phyloP scores from a whole-genome alignment of 2,888 invertebrate species.

The Encarsia formosa region DNA sequence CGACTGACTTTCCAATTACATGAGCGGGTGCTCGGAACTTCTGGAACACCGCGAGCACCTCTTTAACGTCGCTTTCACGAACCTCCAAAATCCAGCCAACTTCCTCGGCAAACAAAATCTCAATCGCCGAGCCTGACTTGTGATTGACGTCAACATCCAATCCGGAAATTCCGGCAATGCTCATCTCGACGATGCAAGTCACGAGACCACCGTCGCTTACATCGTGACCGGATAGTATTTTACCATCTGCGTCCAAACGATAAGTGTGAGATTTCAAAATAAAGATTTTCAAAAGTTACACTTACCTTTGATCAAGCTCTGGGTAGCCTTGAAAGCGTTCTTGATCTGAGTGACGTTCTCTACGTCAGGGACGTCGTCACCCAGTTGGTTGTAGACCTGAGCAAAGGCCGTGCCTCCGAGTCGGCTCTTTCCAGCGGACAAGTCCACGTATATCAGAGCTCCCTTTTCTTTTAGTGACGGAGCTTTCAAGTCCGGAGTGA shows the following conservation, averaged over 20 bases:
- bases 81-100: constrained; percentile 82
- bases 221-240: constrained; percentile 84
- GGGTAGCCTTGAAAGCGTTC: constrained; percentile 78
- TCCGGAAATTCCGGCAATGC: constrained; percentile 87
- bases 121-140: constrained; percentile 57
- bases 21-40: constrained; percentile 61
- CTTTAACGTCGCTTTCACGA: constrained; percentile 53
- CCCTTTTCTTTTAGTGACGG: constrained; percentile 61
- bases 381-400: constrained; percentile 83
- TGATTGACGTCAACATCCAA: constrained; percentile 63
- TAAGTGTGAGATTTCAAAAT: neutral
- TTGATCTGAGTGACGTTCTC: constrained; percentile 65
- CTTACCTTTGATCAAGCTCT: constrained; percentile 72
- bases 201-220: constrained; percentile 95
- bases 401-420: constrained; percentile 91
- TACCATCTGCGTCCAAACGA: constrained; percentile 55
- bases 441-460: constrained; percentile 72
- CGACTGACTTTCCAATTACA: constrained; percentile 64
- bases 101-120: constrained; percentile 80
- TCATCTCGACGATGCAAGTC: constrained; percentile 89
- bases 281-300: neutral
- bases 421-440: constrained; percentile 69
- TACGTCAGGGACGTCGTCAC: constrained; percentile 76
- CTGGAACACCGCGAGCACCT: constrained; percentile 62
- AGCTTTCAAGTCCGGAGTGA: constrained; percentile 88